Base-by-base conservation (phyloP, 1,140 invertebrate genomes). In the Holcopasites calliopsidis region DNA sequence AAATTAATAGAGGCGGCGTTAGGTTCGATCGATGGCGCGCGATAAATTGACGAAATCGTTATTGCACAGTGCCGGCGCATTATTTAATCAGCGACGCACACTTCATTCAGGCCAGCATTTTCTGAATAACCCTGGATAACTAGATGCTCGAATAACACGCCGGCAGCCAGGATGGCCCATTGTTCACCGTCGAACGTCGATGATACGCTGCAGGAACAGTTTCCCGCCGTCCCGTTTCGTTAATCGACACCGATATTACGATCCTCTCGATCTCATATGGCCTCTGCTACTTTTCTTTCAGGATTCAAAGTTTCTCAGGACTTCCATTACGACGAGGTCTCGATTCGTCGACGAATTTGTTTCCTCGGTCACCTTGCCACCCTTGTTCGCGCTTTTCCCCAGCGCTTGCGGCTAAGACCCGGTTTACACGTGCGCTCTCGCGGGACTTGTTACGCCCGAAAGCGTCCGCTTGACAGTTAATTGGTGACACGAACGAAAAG, bases 41-140 rank as follows among this genome's bases (percentile, higher is more conserved):
- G 79, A 83, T 82, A 83, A 83, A 83, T 83, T 83, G 68, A 83
- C 79, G 82, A 76, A 83, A 83, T 79, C 66, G 82, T 83, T 83
- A 83, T 83, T 79, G 71, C 57, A 58, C 55, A 28, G 44, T 26
- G 44, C 73, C n/a, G 71, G 66, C n/a, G n/a, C 76, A 76, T 83
- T 83, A 79, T 82, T 82, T 82, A 70, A 68, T 76, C 71, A 68
- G 64, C 73, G 64, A 69, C 69, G 73, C 65, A 75, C 65, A 75
- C 73, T 75, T 75, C 73, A 52, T 69, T 60, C 65, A 40, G 50
- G 35, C n/a, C 54, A 75, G 52, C 35, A 60, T 69, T 75, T 75
- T 75, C 73, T 69, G 64, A 75, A 75, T 75, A 75, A 60, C 73
- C 52, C 31, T 44, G 72, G 65, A 60, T 66, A 71, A 81, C 58